phyloP scores from a whole-genome alignment of 2,888 invertebrate species.

The Ophraella communa region DNA sequence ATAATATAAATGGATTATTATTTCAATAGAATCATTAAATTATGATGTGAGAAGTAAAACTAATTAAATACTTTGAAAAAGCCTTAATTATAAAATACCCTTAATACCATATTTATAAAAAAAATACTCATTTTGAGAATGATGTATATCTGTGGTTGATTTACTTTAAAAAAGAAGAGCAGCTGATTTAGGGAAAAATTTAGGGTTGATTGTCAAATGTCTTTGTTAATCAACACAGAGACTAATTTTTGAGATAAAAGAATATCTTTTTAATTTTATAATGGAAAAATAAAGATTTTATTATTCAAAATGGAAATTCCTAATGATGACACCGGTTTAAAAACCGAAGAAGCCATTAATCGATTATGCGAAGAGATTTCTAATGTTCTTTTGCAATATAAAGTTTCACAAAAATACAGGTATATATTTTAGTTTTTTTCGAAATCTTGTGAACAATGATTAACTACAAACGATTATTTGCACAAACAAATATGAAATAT shows the following conservation, averaged over 20 bases:
- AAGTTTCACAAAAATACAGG: slow-evolving; percentile 59
- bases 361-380: slow-evolving; percentile 75
- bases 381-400: slow-evolving; percentile 68
- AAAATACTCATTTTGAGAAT: too few relatives aligned
- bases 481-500: too few relatives aligned
- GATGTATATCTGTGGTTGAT: too few relatives aligned
- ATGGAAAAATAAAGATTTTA: background rate
- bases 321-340: slow-evolving; percentile 62
- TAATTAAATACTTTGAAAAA: too few relatives aligned
- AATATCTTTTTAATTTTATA: background rate
- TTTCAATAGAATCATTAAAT: too few relatives aligned
- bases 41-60: too few relatives aligned
- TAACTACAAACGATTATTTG: too few relatives aligned
- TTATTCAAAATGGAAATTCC: slow-evolving; percentile 36
- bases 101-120: too few relatives aligned
- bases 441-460: too few relatives aligned
- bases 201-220: background rate
- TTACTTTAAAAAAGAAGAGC: background rate
- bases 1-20: too few relatives aligned
- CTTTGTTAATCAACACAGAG: background rate
- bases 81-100: too few relatives aligned
- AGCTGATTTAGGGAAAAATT: background rate
- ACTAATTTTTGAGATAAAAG: background rate
- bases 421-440: too few relatives aligned
- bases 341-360: slow-evolving; percentile 72